Conservation (phyloP, 2,113 vertebrate genomes). For the Eclectus roratus region DNA sequence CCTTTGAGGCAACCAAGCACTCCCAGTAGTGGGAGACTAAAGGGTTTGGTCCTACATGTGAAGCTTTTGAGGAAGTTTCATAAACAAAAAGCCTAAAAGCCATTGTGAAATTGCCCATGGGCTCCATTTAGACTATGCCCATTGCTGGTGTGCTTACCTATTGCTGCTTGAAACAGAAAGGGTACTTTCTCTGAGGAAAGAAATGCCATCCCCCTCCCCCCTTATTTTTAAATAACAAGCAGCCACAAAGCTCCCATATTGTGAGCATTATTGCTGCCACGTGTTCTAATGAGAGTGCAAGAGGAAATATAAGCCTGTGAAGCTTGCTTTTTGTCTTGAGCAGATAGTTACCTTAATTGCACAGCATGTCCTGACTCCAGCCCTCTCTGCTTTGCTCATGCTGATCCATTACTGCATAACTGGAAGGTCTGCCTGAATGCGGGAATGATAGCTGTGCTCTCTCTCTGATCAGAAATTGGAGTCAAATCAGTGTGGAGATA, state of each 20-base stretch:
- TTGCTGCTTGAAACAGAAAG: neutral
- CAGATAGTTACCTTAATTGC: neutral
- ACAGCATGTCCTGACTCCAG: neutral
- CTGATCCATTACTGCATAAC: neutral
- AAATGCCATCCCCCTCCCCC: accelerated
- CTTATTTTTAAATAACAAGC: neutral
- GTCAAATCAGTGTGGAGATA: constrained; percentile 18
- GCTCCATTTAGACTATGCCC: neutral
- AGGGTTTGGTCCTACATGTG: neutral
- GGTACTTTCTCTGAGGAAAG: neutral
- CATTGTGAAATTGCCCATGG: neutral
- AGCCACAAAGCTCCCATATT: neutral
- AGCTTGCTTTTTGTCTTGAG: neutral
- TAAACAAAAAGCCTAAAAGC: neutral
- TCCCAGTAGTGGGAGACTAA: neutral
- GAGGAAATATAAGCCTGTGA: neutral
- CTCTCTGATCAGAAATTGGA: constrained; percentile 12
- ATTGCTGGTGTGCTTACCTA: neutral
- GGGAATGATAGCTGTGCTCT: neutral
- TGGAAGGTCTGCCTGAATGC: neutral
- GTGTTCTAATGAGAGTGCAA: neutral
- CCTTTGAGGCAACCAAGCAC: neutral
- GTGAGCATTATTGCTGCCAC: neutral
- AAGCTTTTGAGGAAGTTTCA: neutral
- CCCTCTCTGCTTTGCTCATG: neutral